Percentiles rank a stretch among this genome's conserved stretches.
Evolutionary conservation across 2,113 vertebrate genomes (phyloP).

Genomic region (Nycticryphes semicollaris): DNA sequence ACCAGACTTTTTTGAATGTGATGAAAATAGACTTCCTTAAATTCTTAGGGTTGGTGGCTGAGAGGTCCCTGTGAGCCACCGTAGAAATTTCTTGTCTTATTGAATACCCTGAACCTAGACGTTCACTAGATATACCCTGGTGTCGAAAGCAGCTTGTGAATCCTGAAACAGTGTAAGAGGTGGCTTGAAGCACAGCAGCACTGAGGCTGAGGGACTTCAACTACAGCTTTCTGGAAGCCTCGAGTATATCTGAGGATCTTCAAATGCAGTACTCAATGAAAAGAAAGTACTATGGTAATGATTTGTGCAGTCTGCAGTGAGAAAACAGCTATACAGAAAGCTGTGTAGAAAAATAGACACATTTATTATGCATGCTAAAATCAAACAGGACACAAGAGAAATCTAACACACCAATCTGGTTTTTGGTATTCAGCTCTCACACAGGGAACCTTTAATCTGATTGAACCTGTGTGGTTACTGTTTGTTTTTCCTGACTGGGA

Average conservation of each 20-base stretch:
- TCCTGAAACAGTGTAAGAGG: background rate
- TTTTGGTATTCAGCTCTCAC: constrained; percentile 53
- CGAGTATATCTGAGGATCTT: background rate
- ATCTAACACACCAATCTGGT: constrained; percentile 5
- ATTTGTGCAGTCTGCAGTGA: background rate
- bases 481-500: constrained; percentile 53
- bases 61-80: background rate
- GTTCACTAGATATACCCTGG: background rate
- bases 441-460: constrained; percentile 43
- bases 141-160: background rate
- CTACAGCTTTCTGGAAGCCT: background rate
- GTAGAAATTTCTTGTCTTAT: background rate
- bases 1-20: background rate
- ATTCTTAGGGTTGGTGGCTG: background rate
- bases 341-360: background rate
- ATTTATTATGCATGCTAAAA: constrained; percentile 22
- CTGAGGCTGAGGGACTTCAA: background rate
- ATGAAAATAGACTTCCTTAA: background rate
- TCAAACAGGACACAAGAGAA: background rate
- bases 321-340: background rate
- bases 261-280: background rate
- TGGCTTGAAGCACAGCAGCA: background rate
- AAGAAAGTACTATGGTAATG: background rate
- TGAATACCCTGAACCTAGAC: background rate
- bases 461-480: constrained; percentile 34